Base-by-base conservation (phyloP, 2,113 vertebrate species). In the Aegithalos caudatus region DNA sequence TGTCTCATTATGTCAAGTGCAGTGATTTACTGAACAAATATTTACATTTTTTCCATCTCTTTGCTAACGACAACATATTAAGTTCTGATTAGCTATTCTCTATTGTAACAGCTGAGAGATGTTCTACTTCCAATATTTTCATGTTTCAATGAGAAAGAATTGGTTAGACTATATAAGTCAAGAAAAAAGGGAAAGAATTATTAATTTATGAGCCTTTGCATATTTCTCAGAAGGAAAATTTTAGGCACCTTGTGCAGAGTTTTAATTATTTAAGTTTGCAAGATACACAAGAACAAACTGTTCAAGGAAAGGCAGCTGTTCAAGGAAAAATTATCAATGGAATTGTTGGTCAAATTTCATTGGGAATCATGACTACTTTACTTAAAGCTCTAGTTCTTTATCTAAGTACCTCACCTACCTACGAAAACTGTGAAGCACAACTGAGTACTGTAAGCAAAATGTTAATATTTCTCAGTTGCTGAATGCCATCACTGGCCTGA, bases 11-110 rank as follows among this genome's bases (percentile, higher is more conserved):
- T 96, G 57, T 95, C 81, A 95, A 96, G 82, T 84, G 76, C 42
- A 84, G 48, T 65, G 45, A 95, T 88, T 94, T 95, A 80, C 76
- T 77, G 80, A 96, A 82, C 66, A 96, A 96, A 92, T 95, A 96
- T 97, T 97, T 95, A 86, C 76, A 82, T 37, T 91, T 94, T 90
- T 86, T 84, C 67, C 62, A 31, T 90, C 50, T 87, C 58, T 95
- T 69, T 88, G 57, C 73, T 91, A 88, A 92, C 6, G 14, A 61
- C 72, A 76, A 57, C 66, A 82, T 73, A 89, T 82, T 92, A 92
- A 50, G 82, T 91, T 91, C 66, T 93, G 93, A 96, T 95, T 86
- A 96, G 66, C 82, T 88, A 70, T 88, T 95, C 50, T 88, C 88
- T 83, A 86, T 79, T 86, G 54, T 84, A 87, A 69, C 51, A 93